Percentiles rank a stretch among this genome's conserved stretches.
Conservation (phyloP, 30 jellyfish, hydroid and myxozoan genomes). For the Pelagia noctiluca region DNA sequence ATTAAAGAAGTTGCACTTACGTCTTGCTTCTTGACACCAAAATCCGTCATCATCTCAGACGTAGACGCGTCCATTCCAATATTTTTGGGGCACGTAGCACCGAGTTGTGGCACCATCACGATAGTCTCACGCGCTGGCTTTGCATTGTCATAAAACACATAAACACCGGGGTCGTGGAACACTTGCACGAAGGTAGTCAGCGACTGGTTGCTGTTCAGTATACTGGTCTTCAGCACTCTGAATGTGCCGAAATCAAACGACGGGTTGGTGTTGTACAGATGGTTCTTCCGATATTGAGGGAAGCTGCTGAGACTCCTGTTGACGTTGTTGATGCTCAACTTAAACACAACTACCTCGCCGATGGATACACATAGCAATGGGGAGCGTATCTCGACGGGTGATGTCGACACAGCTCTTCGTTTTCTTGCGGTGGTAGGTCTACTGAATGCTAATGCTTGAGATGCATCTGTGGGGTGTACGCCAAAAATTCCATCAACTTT, state of each 20-base stretch:
- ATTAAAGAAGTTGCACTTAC: conserved; percentile 25
- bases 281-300: conserved; percentile 90
- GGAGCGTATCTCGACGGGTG: conserved; percentile 77
- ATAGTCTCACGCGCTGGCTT: conserved; percentile 85
- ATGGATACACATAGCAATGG: conserved; percentile 85
- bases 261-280: conserved; percentile 92
- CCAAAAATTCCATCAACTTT: conserved; percentile 83
- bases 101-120: conserved; percentile 83
- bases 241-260: conserved; percentile 93
- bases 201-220: conserved; percentile 88
- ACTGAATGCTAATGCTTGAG: conserved; percentile 26
- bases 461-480: conserved; percentile 36
- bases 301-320: conserved; percentile 87
- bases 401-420: conserved; percentile 72
- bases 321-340: conserved; percentile 58
- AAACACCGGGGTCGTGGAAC: conserved; percentile 93
- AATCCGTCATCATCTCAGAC: conserved; percentile 48
- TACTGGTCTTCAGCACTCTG: conserved; percentile 80
- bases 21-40: conserved; percentile 31
- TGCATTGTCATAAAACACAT: conserved; percentile 95
- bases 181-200: conserved; percentile 80
- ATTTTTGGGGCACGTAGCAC: conserved; percentile 84
- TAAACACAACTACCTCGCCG: conserved; percentile 86
- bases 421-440: conserved; percentile 36
- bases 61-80: conserved; percentile 84